Percentiles rank a stretch among this genome's conserved stretches.
Evolutionary conservation across 37 sponge, comb jelly and placozoan species (phyloP).

Genomic region (Ephydatia muelleri): DNA sequence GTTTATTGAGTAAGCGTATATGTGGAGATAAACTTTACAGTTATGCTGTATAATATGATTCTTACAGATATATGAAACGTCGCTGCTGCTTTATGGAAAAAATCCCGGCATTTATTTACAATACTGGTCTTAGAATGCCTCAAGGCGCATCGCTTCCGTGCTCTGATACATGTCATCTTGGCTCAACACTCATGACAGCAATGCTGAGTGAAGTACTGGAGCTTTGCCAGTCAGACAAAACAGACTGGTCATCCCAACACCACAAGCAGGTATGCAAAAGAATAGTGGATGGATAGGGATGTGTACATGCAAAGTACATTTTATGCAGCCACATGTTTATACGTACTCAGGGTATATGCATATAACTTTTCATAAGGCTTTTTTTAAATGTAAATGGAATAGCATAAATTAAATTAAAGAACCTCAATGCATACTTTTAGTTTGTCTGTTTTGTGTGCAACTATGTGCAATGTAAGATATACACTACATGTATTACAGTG

Average conservation of each 20-base stretch:
- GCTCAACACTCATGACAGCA: slow-evolving; percentile 13
- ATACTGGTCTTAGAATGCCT: slow-evolving; percentile 8
- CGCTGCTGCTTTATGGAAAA: slow-evolving; percentile 38
- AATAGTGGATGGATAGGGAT: not conserved
- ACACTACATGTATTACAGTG: not conserved
- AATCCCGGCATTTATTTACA: slow-evolving; percentile 17
- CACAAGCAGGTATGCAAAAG: not conserved
- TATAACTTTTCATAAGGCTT: too few species aligned
- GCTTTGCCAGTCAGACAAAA: not conserved
- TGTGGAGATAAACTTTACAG: not conserved
- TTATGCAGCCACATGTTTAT: too few species aligned
- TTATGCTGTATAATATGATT: not conserved
- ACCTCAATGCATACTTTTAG: too few species aligned
- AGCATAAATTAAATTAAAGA: too few species aligned
- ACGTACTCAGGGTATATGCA: too few species aligned
- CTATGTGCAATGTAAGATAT: too few species aligned
- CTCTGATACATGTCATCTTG: slow-evolving; percentile 19
- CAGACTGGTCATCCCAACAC: not conserved
- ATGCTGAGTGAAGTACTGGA: slow-evolving; percentile 6
- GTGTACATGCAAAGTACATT: not conserved
- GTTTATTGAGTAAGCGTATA: slow-evolving; percentile 42
- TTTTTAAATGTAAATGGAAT: too few species aligned
- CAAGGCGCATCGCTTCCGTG: not conserved
- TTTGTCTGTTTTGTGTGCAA: too few species aligned
- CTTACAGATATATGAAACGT: slow-evolving; percentile 36